Base-by-base conservation (phyloP, 2,113 vertebrate species). In the Gallinago paraguaiae region DNA sequence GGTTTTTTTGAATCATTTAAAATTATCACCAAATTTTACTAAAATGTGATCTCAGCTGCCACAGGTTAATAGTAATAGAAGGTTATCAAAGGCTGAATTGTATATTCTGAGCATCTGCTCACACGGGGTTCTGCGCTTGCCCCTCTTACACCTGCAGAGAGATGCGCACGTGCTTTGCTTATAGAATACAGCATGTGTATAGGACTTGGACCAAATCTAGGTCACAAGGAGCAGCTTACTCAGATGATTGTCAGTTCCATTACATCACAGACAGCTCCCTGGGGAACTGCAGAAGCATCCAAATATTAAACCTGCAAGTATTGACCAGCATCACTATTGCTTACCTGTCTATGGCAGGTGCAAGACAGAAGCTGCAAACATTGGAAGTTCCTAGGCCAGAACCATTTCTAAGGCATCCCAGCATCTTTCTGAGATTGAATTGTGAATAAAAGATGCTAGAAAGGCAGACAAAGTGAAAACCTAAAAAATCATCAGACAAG, bases 101-200 rank as follows among this genome's bases (percentile, higher is more conserved):
- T 35, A 37, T 83, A n/a, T 81, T 88, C 68, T 64, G 65, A 88
- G 69, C 71, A 72, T 46, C 50, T 93, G 60, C 41, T 88, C 48
- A n/a, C 41, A 4, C 0, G 13, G 70, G 43, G 51, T 22, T 70
- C 81, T 77, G 16, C 1, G 1, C 33, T 60, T 54, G 45, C 17
- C 54, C 59, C 71, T 83, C 71, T 65, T n/a, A 53, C 0, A 65
- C 57, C 59, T 70, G 17, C 31, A 77, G 61, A 77, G 63, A 68
- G 48, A 25, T 9, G 33, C 1, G 4, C 6, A 3, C 0, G 0
- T 81, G 23, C 20, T 67, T 23, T 0, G 0, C 27, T 71, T 43
- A 17, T 31, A 17, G 15, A 80, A 45, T 10, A 33, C 56, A 69
- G 35, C 4, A 2, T 22, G n/a, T 17, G 23, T 4, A 22, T 8